These are phyloP conservation scores for Dasyornis broadbenti DNA, from an alignment of 2,113 vertebrate genomes.

Conservation along the genomic window DNA sequence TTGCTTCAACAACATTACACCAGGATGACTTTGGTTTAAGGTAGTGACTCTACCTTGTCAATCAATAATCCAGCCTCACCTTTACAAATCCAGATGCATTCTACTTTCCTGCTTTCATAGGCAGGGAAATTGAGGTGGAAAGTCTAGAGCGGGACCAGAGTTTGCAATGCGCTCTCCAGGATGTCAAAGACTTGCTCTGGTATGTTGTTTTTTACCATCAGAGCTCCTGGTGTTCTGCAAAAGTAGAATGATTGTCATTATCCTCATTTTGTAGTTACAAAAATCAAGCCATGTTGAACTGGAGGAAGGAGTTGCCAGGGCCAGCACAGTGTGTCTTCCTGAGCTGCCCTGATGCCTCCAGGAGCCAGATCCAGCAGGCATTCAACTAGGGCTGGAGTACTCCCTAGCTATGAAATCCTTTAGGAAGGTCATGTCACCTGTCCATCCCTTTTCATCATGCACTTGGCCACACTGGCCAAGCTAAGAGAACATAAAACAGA, in stretches of 20 bases:
- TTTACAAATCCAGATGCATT: neutral
- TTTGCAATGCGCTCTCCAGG: neutral
- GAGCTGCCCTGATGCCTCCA: neutral
- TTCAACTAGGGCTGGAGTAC: neutral
- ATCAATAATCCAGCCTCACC: neutral
- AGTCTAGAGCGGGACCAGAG: fast-evolving
- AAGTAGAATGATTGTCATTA: neutral
- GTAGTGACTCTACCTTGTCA: neutral
- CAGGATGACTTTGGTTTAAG: neutral
- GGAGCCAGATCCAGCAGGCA: neutral
- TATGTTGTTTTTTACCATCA: neutral
- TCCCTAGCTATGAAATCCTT: neutral
- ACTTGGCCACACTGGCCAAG: too few relatives aligned
- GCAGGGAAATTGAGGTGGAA: neutral
- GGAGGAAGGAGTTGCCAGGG: neutral
- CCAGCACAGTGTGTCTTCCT: neutral
- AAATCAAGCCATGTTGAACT: neutral
- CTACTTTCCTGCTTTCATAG: neutral
- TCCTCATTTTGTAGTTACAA: neutral
- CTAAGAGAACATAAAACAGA: neutral
- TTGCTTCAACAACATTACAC: neutral
- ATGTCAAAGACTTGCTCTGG: neutral
- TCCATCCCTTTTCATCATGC: neutral
- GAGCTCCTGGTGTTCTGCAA: neutral
- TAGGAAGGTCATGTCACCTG: neutral